Conservation (phyloP, 2,113 vertebrate genomes). For the Otolemur garnettii region DNA sequence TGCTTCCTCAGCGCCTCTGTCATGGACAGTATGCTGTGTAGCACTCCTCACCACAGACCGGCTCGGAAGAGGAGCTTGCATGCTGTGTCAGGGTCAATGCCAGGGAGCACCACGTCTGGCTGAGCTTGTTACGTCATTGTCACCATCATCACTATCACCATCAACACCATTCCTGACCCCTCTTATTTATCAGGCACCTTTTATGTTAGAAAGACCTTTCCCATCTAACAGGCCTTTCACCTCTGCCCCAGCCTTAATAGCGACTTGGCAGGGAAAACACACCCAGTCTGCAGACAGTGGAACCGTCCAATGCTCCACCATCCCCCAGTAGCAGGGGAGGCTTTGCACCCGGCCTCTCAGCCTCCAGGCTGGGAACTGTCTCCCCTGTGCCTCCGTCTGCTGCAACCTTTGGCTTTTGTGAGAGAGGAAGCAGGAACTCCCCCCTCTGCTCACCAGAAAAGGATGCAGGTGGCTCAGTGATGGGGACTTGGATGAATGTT, state of each 20-base stretch:
- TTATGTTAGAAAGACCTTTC: neutral
- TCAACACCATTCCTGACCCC: neutral
- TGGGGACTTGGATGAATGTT: neutral
- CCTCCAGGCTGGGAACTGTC: neutral
- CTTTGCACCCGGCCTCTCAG: neutral
- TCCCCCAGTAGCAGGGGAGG: neutral
- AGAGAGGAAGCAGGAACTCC: neutral
- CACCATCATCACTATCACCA: too few species aligned
- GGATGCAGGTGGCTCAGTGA: neutral
- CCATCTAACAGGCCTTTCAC: neutral
- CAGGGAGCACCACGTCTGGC: too few species aligned
- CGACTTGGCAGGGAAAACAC: neutral
- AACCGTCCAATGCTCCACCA: accelerated
- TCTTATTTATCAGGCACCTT: neutral
- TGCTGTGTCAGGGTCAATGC: accelerated
- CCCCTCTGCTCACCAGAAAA: accelerated
- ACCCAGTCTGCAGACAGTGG: accelerated
- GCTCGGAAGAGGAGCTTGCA: neutral
- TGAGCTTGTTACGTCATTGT: neutral
- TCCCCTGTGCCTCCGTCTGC: accelerated
- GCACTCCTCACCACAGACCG: neutral
- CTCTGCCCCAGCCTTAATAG: accelerated
- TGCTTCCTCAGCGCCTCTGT: too few species aligned
- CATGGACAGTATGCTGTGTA: accelerated
- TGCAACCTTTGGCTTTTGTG: neutral